Evolutionary conservation across 2,113 vertebrate species (phyloP).

Genomic region (Sceloporus tristichus): DNA sequence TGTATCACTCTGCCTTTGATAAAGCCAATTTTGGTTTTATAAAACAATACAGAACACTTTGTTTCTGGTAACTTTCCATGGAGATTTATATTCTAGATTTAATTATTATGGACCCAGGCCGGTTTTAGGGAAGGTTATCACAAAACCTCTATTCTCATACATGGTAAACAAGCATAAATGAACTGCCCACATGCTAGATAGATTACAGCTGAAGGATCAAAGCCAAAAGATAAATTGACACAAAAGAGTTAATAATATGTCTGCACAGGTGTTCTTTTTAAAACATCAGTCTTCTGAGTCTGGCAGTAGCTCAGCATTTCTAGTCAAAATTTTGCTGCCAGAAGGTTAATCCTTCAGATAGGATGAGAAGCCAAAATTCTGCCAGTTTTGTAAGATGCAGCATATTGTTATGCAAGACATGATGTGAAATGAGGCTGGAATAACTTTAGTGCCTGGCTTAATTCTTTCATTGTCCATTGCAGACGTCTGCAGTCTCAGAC

Average conservation of each 20-base stretch:
- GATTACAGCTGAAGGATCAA: neutral
- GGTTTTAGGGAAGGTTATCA: neutral
- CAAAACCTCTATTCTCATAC: neutral
- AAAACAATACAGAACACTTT: no score
- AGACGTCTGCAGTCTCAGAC: slow-evolving; percentile 7
- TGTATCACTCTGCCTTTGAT: no score
- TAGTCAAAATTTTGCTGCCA: slow-evolving; percentile 35
- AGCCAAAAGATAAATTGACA: slow-evolving; percentile 4
- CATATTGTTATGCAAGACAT: neutral
- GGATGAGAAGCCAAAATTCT: slow-evolving; percentile 16
- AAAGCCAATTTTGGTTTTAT: no score
- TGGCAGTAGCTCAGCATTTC: slow-evolving; percentile 1
- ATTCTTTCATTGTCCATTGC: slow-evolving; percentile 29
- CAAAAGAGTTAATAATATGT: slow-evolving; percentile 11
- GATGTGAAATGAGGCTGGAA: slow-evolving; percentile 31
- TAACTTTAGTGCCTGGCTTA: slow-evolving; percentile 28
- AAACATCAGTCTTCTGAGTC: slow-evolving; percentile 28
- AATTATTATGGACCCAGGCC: neutral
- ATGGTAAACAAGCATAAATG: neutral
- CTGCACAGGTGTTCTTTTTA: slow-evolving; percentile 23
- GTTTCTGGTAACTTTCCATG: neutral
- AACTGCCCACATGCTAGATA: neutral
- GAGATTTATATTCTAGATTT: neutral
- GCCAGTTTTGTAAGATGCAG: slow-evolving; percentile 28
- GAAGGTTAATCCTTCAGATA: slow-evolving; percentile 30